Percentiles rank a stretch among this genome's conserved stretches.
phyloP scores from a whole-genome alignment of 2,113 vertebrate species.

The Albula goreensis region DNA sequence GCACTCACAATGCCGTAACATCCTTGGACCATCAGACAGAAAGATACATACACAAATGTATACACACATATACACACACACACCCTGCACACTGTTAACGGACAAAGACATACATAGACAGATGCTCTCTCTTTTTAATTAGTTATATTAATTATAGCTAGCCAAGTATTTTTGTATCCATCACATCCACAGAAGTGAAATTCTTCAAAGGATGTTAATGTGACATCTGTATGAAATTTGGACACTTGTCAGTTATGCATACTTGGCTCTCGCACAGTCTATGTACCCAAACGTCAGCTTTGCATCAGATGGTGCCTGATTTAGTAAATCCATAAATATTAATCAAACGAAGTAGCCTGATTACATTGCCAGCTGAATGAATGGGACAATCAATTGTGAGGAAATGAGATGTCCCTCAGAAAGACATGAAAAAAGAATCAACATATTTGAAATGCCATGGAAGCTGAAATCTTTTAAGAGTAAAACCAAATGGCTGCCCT shows the following conservation, averaged over 20 bases:
- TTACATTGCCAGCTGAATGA: too few species aligned
- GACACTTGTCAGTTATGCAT: conserved; percentile 23
- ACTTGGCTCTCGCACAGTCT: conserved; percentile 9
- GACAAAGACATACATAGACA: too few species aligned
- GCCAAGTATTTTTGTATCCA: neutral
- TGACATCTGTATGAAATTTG: conserved; percentile 22
- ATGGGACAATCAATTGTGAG: neutral
- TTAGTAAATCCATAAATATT: neutral
- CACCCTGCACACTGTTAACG: too few species aligned
- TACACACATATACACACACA: too few species aligned
- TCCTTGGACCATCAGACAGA: too few species aligned
- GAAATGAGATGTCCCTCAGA: neutral
- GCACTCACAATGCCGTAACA: neutral
- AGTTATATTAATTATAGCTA: conserved; percentile 5
- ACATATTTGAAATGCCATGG: conserved; percentile 22
- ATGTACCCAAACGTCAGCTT: conserved; percentile 1
- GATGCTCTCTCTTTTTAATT: neutral
- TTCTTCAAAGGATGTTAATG: conserved; percentile 38
- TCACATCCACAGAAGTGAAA: conserved; percentile 24
- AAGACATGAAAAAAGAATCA: neutral
- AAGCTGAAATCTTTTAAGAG: conserved; percentile 6
- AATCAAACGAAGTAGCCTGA: neutral
- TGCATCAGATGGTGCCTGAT: neutral
- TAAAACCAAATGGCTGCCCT: neutral
- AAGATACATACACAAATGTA: too few species aligned